Base-by-base conservation (phyloP, 2,888 invertebrate genomes). In the Orchesellides sinensis region DNA sequence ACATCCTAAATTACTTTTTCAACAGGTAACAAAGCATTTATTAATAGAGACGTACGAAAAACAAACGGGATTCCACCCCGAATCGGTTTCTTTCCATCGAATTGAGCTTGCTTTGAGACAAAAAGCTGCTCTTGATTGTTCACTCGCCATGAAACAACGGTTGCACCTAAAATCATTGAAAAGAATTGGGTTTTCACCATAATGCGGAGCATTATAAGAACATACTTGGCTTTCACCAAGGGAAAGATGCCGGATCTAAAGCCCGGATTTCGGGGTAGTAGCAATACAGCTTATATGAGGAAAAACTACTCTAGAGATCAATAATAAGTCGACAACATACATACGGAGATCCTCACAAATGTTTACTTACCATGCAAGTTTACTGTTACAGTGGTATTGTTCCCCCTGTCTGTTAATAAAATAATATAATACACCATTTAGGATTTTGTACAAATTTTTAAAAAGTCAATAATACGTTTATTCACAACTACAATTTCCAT, bases 61-160 rank as follows among this genome's bases (percentile, higher is more conserved):
- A 98, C 96, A 91, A 98, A 95, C 84, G 98, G 98, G 90, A 98
- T 97, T 89, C 98, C 98, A 89, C 98, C 98, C 90, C 98, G 93
- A 90, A 98, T 98, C 86, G 98, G 95, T 90, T 97, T 95, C 91
- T 97, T 97, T 88, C 97, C 97, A 92, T 98, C 98, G 91, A 98
- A 98, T 78, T 97, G 94, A 72, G 98, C 96, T 91, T 97, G 95
- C 92, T 98, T 97, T 91, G 87, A 98, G 89, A 98, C 96, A 92
- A 98, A 98, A 90, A 98, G 93, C 90, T 97, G 96, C 91, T 98
- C 98, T 91, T 97, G 96, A 91, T 97, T 98, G 91, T 96, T 96
- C 85, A 97, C 97, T 89, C 97, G 93, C 98, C 98, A 98, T 90
- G 98, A 98, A 88, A 97, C 97, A 87, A 98, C 96, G 78, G 98